A percentile compares a stretch with the other conserved stretches of the same genome.
phyloP scores from a whole-genome alignment of 2,888 invertebrate species.

The Anodontia alba region DNA sequence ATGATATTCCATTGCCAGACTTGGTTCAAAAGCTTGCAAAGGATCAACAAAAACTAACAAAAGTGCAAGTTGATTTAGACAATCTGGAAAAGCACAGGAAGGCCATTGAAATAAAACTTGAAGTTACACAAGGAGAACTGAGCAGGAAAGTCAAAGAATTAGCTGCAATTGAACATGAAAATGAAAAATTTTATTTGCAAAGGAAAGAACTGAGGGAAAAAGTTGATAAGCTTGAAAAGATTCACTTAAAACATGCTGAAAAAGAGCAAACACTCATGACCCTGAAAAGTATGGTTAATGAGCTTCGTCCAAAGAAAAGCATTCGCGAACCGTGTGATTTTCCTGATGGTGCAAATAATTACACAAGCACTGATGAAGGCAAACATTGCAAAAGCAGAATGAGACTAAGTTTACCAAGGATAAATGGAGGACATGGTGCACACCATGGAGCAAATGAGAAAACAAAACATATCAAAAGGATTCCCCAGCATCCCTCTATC shows the following conservation, averaged over 20 bases:
- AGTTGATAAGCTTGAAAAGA: slow-evolving; percentile 36
- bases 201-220: slow-evolving; percentile 31
- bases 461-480: not conserved
- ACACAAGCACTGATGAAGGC: slow-evolving; percentile 4
- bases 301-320: slow-evolving; percentile 43
- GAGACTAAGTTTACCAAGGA: not conserved
- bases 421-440: not conserved
- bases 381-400: not conserved
- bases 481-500: not conserved
- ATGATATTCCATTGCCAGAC: slow-evolving; percentile 44
- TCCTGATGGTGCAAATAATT: not conserved
- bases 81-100: slow-evolving; percentile 26
- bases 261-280: slow-evolving; percentile 68
- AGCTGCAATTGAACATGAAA: slow-evolving; percentile 31
- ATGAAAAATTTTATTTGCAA: slow-evolving; percentile 50
- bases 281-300: slow-evolving; percentile 63
- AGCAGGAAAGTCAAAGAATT: slow-evolving; percentile 26
- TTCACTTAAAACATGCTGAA: slow-evolving; percentile 61
- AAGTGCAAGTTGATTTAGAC: slow-evolving; percentile 30
- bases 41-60: slow-evolving; percentile 27
- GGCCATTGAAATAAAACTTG: slow-evolving; percentile 33
- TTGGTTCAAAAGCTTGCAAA: slow-evolving; percentile 38
- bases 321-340: not conserved
- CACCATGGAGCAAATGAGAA: not conserved
- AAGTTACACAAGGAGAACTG: slow-evolving; percentile 38